Conservation (phyloP, 2,113 vertebrate species). For the Junco hyemalis region DNA sequence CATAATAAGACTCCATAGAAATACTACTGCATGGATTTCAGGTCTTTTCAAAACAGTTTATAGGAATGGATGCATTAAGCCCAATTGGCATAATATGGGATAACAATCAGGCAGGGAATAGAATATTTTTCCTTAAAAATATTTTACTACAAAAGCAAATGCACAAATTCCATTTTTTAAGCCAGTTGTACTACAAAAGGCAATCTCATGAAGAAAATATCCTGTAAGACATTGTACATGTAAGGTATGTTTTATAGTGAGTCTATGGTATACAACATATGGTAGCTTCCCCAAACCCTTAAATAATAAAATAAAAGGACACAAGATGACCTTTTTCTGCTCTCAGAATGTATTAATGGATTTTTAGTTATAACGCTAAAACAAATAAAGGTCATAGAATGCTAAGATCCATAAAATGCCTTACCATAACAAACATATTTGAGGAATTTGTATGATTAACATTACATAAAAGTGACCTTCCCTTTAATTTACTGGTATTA, state of each 20-base stretch:
- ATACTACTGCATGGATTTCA: not conserved
- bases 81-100: not conserved
- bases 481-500: slow-evolving; percentile 8
- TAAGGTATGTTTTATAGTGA: not conserved
- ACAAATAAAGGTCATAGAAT: slow-evolving; percentile 20
- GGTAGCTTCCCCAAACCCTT: not conserved
- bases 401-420: not conserved
- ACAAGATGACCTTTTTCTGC: not conserved
- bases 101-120: not conserved
- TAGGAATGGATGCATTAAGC: not conserved
- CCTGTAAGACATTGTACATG: not conserved
- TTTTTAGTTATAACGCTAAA: slow-evolving; percentile 9
- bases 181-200: not conserved
- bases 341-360: not conserved
- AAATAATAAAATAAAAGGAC: not conserved
- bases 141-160: not conserved
- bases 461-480: slow-evolving; percentile 27
- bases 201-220: not conserved
- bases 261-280: not conserved
- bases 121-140: not conserved
- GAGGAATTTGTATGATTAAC: slow-evolving; percentile 23
- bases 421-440: not conserved
- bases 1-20: not conserved
- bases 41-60: not conserved
- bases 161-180: not conserved